Percentiles rank a stretch among this genome's conserved stretches.
phyloP scores from a whole-genome alignment of 2,797 vertebrate species.

The Xerus rutilus region DNA sequence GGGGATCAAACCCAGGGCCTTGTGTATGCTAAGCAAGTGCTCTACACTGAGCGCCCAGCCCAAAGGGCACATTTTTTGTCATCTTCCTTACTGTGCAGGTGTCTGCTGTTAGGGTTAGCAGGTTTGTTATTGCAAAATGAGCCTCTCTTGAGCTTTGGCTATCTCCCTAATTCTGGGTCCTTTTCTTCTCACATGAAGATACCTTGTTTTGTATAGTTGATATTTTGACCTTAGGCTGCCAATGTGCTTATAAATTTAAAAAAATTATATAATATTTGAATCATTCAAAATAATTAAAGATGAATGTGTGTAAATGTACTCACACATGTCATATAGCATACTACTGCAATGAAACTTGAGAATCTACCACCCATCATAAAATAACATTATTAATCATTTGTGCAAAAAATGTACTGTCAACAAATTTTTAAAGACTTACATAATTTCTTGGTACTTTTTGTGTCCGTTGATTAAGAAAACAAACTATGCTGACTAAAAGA shows the following conservation, averaged over 20 bases:
- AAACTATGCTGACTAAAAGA: background rate
- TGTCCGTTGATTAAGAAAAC: conserved; percentile 29
- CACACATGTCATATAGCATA: background rate
- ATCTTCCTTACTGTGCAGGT: background rate
- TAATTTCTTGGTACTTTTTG: conserved; percentile 21
- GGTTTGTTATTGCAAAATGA: background rate
- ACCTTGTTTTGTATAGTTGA: background rate
- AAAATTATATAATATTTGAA: background rate
- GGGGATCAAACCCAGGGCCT: too few relatives aligned
- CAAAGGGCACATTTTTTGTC: background rate
- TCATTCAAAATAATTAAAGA: conserved; percentile 1
- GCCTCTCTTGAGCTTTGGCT: background rate
- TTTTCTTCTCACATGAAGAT: background rate
- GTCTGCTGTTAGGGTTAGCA: background rate
- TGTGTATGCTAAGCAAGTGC: too few relatives aligned
- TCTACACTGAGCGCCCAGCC: too few relatives aligned
- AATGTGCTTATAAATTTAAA: background rate
- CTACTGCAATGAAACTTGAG: background rate
- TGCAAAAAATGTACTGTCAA: background rate
- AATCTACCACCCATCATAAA: background rate
- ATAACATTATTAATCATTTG: background rate
- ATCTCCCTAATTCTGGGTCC: background rate
- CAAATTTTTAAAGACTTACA: background rate
- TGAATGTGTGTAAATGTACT: background rate
- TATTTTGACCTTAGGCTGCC: conserved; percentile 20